Conservation (phyloP, 2,797 vertebrate species). For the Lutjanus argentimaculatus region DNA sequence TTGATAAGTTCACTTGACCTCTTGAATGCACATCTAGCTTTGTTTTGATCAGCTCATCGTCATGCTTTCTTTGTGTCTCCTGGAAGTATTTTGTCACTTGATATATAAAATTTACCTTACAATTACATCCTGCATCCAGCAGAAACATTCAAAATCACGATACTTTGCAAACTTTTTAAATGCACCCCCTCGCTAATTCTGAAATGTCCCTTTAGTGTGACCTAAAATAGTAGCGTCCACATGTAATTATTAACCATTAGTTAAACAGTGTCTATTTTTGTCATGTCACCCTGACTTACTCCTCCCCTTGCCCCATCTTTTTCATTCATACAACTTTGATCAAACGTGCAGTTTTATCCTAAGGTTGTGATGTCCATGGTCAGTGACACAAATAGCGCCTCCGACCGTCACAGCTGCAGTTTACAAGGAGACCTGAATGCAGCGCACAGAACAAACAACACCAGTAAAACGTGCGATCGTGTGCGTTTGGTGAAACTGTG, state of each 20-base stretch:
- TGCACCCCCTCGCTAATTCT: not conserved
- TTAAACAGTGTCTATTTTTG: conserved; percentile 72
- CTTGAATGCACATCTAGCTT: not conserved
- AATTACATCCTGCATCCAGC: not conserved
- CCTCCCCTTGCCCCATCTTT: not conserved
- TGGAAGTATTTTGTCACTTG: not conserved
- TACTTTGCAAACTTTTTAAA: not conserved
- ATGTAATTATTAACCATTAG: conserved; percentile 48
- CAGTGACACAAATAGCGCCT: not conserved
- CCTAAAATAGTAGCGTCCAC: conserved; percentile 38
- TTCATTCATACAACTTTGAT: not conserved
- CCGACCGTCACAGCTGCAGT: rapidly evolving
- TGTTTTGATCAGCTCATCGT: not conserved
- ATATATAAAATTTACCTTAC: not conserved
- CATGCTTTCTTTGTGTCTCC: not conserved
- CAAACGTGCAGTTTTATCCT: too few relatives aligned
- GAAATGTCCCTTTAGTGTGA: conserved; percentile 9
- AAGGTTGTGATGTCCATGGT: not conserved
- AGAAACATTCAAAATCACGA: not conserved
- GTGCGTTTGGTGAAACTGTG: not conserved
- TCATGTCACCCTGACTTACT: not conserved
- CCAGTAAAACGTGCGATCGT: not conserved
- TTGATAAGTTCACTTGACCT: not conserved
- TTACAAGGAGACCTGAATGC: not conserved
- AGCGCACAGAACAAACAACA: not conserved